These are phyloP conservation scores for Eremobia ochroleuca DNA, from an alignment of 2,888 invertebrate species.

Conservation along the genomic window DNA sequence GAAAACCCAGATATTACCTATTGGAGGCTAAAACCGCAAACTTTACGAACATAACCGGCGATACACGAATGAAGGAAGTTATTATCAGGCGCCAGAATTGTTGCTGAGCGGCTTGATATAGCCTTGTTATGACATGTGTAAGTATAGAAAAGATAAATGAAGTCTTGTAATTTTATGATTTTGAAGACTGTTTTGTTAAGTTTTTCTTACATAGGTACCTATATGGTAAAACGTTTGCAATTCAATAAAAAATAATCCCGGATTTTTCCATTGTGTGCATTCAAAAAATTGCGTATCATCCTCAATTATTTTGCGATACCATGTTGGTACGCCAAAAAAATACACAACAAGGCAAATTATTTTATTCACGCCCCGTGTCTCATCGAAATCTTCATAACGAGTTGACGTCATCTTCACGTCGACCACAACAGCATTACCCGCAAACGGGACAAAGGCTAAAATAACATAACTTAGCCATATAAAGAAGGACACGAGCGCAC, in stretches of 20 bases:
- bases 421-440: slow-evolving; percentile 63
- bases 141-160: background rate
- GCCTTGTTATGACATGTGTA: too few relatives aligned
- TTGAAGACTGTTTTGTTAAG: background rate
- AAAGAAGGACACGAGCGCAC: slow-evolving; percentile 85
- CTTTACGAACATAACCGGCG: background rate
- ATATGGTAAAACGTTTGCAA: background rate
- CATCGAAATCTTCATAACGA: slow-evolving; percentile 26
- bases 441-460: slow-evolving; percentile 75
- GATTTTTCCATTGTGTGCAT: background rate
- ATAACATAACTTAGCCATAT: slow-evolving; percentile 84
- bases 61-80: background rate
- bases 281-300: slow-evolving; percentile 21
- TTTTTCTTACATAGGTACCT: background rate
- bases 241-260: background rate
- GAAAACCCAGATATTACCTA: background rate
- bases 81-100: background rate
- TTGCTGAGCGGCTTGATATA: background rate
- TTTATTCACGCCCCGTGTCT: slow-evolving; percentile 41
- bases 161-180: background rate
- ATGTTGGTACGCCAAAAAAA: slow-evolving; percentile 24
- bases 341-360: slow-evolving; percentile 15
- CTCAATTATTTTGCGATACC: slow-evolving; percentile 27
- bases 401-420: slow-evolving; percentile 31
- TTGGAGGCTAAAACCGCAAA: background rate